Evolutionary conservation across 1,140 invertebrate genomes (phyloP), one percentile per base, ranked within the genome.

Genomic region (Drosophila kohkoa): DNA sequence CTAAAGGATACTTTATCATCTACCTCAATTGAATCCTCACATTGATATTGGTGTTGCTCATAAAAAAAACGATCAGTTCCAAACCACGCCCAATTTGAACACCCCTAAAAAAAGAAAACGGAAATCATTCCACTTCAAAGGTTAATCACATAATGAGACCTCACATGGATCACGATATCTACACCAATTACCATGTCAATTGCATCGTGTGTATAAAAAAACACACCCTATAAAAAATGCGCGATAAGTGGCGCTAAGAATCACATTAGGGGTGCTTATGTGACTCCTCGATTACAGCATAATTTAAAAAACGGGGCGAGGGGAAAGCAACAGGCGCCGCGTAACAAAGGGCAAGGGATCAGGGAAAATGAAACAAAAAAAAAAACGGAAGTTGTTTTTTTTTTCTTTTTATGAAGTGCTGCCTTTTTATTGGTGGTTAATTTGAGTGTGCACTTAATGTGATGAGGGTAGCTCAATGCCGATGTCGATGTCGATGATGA

Each of bases 391-490:
- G 83, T 82, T 77, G 79, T 60, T 30, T 79, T 77, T 88, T n/a
- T 79, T 72, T 51, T 51, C 57, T 83, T 86, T 88, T 87, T 82
- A 87, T 87, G 83, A 89, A 88, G 83, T 88, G 83, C 77, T 75
- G 78, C 83, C 80, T 88, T 88, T 88, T 88, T 88, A 88, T 88
- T 88, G 83, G 83, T 88, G 85, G 83, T 88, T 88, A 89, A 88
- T 88, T 88, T 83, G 85, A 83, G 83, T 77, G 67, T 41, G 69
- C 57, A 74, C 83, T 82, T 80, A 16, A 63, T 66, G 6, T 88
- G 83, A 88, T 64, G 83, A 88, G 85, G 83, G 83, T 87, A 80
- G 41, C 62, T 38, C 70, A 35, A 65, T 60, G 35, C 52, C 30
- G 69, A 54, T 15, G 35, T 59, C 30, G 69, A 54, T 15, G 20